These are phyloP conservation scores for Xyrauchen texanus DNA, from an alignment of 2,113 vertebrate genomes.

Conservation along the genomic window DNA sequence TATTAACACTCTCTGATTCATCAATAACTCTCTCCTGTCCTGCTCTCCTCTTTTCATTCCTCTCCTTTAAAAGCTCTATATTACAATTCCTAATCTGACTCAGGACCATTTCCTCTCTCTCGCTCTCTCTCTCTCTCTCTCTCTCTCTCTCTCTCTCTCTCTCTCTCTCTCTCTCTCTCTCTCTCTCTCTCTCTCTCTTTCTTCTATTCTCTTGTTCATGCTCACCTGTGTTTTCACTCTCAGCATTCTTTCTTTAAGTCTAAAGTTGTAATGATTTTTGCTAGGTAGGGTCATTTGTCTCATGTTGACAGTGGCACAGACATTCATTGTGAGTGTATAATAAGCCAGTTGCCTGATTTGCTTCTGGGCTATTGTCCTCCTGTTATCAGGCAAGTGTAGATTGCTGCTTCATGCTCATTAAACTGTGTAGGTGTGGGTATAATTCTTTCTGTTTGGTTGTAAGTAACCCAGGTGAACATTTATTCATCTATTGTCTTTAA, in stretches of 20 bases:
- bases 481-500: constrained; percentile 1
- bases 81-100: constrained; percentile 28
- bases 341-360: constrained; percentile 1
- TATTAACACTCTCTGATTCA: constrained; percentile 41
- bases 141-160: background rate
- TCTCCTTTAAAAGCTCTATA: constrained; percentile 12
- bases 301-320: constrained; percentile 15
- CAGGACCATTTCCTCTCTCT: background rate
- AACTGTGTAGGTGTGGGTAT: constrained; percentile 1
- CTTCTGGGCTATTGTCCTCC: background rate
- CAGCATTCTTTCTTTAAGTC: background rate
- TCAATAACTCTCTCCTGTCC: constrained; percentile 21
- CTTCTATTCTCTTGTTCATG: constrained; percentile 7
- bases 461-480: background rate
- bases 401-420: background rate
- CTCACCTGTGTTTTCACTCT: constrained; percentile 14
- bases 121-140: background rate
- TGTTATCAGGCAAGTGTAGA: constrained; percentile 8
- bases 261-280: constrained; percentile 11
- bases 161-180: background rate
- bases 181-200: background rate
- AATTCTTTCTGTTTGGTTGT: background rate
- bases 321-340: constrained; percentile 24
- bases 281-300: constrained; percentile 12
- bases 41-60: constrained; percentile 10